Evolutionary conservation across 2,113 vertebrate species (phyloP).

Genomic region (Pogona vitticeps): DNA sequence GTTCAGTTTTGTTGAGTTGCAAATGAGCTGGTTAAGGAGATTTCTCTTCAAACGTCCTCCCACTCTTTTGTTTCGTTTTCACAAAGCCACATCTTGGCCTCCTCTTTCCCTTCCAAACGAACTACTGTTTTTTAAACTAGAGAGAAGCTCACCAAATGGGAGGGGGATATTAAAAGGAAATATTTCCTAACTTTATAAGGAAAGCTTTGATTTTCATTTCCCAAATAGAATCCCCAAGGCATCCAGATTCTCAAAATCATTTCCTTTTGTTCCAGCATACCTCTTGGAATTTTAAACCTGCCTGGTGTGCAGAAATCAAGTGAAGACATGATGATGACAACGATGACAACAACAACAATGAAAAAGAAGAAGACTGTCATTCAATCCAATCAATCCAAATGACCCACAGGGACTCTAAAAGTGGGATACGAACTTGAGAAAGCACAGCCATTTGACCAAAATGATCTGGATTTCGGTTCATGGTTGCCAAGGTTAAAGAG

Average conservation of each 20-base stretch:
- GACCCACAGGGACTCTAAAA: background rate
- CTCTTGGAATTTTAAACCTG: background rate
- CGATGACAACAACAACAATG: background rate
- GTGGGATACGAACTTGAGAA: background rate
- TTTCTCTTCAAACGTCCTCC: constrained; percentile 55
- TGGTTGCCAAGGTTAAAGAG: background rate
- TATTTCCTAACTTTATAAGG: too few species aligned
- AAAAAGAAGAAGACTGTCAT: background rate
- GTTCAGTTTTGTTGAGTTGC: constrained; percentile 71
- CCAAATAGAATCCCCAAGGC: background rate
- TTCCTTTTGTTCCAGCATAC: background rate
- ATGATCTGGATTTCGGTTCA: background rate
- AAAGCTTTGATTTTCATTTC: background rate
- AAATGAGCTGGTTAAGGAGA: constrained; percentile 70
- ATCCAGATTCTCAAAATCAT: background rate
- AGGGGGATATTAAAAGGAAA: background rate
- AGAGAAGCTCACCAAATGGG: background rate
- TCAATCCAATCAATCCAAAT: background rate
- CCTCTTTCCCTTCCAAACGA: background rate
- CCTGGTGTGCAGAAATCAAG: background rate
- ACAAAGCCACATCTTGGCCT: background rate
- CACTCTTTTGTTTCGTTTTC: constrained; percentile 34
- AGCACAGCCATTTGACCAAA: background rate
- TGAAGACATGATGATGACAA: too few species aligned
- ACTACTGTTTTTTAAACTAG: background rate